Conservation (phyloP, 2,113 vertebrate genomes). For the Circaetus cinerascens region DNA sequence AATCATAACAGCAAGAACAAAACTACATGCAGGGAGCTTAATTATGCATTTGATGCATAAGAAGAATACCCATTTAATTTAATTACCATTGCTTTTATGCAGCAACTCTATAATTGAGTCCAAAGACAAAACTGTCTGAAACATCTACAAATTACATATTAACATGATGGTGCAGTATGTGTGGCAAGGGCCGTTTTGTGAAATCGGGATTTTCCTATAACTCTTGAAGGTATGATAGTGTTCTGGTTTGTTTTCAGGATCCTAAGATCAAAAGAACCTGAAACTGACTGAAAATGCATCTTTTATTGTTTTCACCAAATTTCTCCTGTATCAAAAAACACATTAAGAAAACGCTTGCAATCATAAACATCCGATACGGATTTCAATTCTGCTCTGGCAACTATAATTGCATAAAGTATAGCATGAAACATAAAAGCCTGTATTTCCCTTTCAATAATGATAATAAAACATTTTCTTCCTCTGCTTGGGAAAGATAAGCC, state of each 20-base stretch:
- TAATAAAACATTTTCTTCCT: not conserved
- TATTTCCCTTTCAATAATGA: not conserved
- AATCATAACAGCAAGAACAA: constrained; percentile 29
- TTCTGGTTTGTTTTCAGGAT: not conserved
- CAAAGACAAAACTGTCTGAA: constrained; percentile 9
- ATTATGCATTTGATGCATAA: constrained; percentile 17
- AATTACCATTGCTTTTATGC: constrained; percentile 39
- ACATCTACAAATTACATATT: not conserved
- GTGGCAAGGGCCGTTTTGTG: not conserved
- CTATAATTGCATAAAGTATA: not conserved
- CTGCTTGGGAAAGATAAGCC: not conserved
- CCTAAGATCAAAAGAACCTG: not conserved
- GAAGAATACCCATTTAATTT: constrained; percentile 47
- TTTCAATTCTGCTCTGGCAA: not conserved
- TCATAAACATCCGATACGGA: not conserved
- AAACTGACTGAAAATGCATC: not conserved
- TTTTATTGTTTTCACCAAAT: not conserved
- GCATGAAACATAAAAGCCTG: not conserved
- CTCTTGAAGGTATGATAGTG: not conserved
- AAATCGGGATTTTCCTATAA: not conserved
- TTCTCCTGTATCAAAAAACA: not conserved
- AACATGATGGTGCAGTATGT: not conserved
- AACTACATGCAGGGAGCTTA: constrained; percentile 25
- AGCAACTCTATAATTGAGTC: not conserved
- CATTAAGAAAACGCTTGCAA: not conserved